Conservation (phyloP, 2,797 vertebrate species). For the Aeoliscus strigatus region DNA sequence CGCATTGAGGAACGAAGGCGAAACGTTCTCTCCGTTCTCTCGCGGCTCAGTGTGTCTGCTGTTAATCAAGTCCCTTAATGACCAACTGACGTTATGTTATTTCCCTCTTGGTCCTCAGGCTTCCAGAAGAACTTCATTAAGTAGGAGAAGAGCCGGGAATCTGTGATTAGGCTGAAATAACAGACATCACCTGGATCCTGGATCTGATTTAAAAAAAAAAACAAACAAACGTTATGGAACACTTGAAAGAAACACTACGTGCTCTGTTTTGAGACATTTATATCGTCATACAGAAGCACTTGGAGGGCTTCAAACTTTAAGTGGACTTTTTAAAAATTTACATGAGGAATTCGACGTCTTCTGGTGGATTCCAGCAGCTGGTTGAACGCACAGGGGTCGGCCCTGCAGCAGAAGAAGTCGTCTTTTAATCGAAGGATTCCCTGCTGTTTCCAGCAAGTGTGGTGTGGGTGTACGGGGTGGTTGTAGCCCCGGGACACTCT, state of each 20-base stretch:
- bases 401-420: slow-evolving; percentile 5
- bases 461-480: slow-evolving; percentile 14
- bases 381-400: slow-evolving; percentile 16
- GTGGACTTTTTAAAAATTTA: slow-evolving; percentile 21
- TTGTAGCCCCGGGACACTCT: slow-evolving; percentile 30
- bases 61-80: slow-evolving; percentile 6
- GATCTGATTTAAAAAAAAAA: slow-evolving; percentile 8
- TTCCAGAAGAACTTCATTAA: slow-evolving; percentile 11
- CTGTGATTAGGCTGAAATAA: slow-evolving; percentile 18
- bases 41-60: slow-evolving; percentile 3
- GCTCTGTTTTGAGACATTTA: slow-evolving; percentile 41
- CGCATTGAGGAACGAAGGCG: too few relatives aligned
- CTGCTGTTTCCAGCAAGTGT: slow-evolving; percentile 19
- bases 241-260: slow-evolving; percentile 55
- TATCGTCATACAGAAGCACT: slow-evolving; percentile 45
- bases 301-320: slow-evolving; percentile 26
- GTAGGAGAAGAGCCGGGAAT: slow-evolving; percentile 17
- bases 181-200: slow-evolving; percentile 20
- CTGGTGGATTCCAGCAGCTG: slow-evolving; percentile 31
- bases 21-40: too few relatives aligned
- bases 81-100: not conserved
- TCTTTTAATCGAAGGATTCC: slow-evolving; percentile 17
- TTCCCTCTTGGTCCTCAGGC: slow-evolving; percentile 21
- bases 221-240: slow-evolving; percentile 35
- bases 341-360: slow-evolving; percentile 22